A percentile compares a stretch with the other conserved stretches of the same genome.
These are phyloP conservation scores for Ceratotherium simum DNA, from an alignment of 2,113 vertebrate species.

Conservation along the genomic window DNA sequence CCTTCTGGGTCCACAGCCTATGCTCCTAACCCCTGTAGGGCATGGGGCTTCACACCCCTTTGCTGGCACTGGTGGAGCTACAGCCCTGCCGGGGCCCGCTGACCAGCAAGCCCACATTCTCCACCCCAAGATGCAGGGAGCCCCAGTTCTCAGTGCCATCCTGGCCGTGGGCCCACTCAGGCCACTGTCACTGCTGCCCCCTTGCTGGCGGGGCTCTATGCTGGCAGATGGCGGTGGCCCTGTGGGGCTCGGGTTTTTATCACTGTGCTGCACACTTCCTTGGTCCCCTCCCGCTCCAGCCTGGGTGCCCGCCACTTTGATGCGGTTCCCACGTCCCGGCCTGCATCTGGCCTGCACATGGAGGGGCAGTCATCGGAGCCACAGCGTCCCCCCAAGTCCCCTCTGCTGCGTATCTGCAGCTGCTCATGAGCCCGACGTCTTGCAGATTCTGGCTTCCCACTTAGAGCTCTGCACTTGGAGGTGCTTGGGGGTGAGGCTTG, in stretches of 20 bases:
- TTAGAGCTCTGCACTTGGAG: neutral
- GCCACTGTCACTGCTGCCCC: neutral
- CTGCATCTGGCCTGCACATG: constrained; percentile 87
- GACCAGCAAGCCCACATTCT: neutral
- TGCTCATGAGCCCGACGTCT: fast-evolving
- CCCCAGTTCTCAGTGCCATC: fast-evolving
- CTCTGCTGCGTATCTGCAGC: neutral
- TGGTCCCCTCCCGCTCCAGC: constrained; percentile 15
- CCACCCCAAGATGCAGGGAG: neutral
- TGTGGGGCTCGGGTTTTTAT: neutral
- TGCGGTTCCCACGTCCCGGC: constrained; percentile 78
- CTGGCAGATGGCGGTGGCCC: neutral
- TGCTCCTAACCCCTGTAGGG: fast-evolving
- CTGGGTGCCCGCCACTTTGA: constrained; percentile 76
- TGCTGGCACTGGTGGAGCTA: fast-evolving
- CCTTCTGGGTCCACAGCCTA: neutral
- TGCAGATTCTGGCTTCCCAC: neutral
- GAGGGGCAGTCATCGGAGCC: constrained; percentile 39
- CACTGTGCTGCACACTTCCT: constrained; percentile 64
- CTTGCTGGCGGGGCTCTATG: neutral
- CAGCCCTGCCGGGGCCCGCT: neutral
- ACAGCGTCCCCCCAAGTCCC: neutral
- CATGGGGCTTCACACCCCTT: fast-evolving
- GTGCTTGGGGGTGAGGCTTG: neutral
- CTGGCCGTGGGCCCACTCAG: neutral